Evolutionary conservation across 2,113 vertebrate species (phyloP).

Genomic region (Eclectus roratus): DNA sequence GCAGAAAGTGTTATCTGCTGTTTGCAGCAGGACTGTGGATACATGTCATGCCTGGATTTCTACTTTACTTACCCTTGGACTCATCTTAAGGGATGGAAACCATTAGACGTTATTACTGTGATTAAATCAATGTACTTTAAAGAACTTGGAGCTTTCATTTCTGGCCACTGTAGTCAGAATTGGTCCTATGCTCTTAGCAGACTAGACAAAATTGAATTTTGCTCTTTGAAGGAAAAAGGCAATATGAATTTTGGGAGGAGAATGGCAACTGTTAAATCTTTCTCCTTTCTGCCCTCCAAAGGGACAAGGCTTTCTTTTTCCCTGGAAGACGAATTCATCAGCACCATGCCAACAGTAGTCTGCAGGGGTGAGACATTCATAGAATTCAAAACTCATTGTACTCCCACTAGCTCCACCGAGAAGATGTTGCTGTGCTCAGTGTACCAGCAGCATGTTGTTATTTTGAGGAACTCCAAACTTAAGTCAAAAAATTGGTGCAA

Average conservation of each 20-base stretch:
- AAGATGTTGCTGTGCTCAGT: neutral
- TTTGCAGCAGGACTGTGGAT: conserved; percentile 3
- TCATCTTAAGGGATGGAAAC: neutral
- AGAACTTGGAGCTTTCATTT: neutral
- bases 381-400: neutral
- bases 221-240: neutral
- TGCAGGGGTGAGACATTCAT: neutral
- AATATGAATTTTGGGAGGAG: neutral
- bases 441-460: neutral
- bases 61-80: neutral
- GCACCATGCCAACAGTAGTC: neutral
- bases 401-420: neutral
- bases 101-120: neutral
- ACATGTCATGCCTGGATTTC: neutral
- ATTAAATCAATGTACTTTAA: neutral
- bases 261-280: neutral
- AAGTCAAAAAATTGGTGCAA: neutral
- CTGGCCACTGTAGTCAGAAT: neutral
- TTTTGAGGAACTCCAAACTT: neutral
- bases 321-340: neutral
- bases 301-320: neutral
- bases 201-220: neutral
- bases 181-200: neutral
- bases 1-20: conserved; percentile 2
- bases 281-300: neutral